A percentile compares a stretch with the other conserved stretches of the same genome.
Evolutionary conservation across 2,113 vertebrate species (phyloP).

Genomic region (Myotis davidii): DNA sequence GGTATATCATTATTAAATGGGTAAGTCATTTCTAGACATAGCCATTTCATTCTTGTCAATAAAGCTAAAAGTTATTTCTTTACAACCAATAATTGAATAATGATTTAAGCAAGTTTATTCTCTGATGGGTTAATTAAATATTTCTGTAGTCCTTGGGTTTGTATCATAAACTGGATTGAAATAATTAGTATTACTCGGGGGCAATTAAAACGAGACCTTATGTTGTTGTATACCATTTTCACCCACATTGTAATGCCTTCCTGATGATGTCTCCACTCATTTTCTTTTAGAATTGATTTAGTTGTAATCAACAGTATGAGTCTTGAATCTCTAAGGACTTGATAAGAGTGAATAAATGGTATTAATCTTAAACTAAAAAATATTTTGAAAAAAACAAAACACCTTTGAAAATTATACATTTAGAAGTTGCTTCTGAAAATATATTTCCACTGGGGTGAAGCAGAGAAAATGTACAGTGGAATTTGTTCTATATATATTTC

Average conservation of each 20-base stretch:
- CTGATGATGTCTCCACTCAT: not conserved
- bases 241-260: not conserved
- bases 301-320: not conserved
- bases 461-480: not conserved
- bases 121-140: not conserved
- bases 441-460: not conserved
- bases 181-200: not conserved
- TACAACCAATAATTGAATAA: not conserved
- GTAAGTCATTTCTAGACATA: not conserved
- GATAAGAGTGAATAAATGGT: not conserved
- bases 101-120: constrained; percentile 12
- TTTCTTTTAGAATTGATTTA: not conserved
- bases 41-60: not conserved
- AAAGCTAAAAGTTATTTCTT: not conserved
- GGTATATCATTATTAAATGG: not conserved
- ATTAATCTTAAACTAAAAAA: constrained; percentile 10
- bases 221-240: not conserved
- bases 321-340: not conserved
- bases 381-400: constrained; percentile 1
- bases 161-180: not conserved
- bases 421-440: not conserved
- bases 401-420: not conserved
- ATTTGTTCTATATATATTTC: not conserved
- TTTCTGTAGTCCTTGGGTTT: constrained; percentile 11
- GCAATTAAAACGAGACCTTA: not conserved